A percentile compares a stretch with the other conserved stretches of the same genome.
Evolutionary conservation across 2,797 vertebrate species (phyloP).

Genomic region (Phalloptychus januarius): DNA sequence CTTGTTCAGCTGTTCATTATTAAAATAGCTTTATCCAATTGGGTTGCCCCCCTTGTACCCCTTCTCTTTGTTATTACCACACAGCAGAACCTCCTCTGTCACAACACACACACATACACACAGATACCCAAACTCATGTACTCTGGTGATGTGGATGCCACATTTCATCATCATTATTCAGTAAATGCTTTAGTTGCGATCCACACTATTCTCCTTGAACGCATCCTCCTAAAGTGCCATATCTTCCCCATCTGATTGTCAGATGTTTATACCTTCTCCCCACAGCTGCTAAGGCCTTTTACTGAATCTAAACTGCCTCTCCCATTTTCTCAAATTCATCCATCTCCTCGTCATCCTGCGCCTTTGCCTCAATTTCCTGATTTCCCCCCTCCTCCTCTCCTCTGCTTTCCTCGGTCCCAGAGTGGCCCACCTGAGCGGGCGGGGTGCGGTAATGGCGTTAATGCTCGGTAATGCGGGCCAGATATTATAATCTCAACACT

Average conservation of each 20-base stretch:
- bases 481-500: constrained; percentile 89
- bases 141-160: constrained; percentile 52
- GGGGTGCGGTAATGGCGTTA: constrained; percentile 80
- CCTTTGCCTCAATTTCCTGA: constrained; percentile 17
- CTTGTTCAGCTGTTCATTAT: constrained; percentile 82
- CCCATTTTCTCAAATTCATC: constrained; percentile 74
- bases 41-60: constrained; percentile 64
- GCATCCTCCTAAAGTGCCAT: constrained; percentile 67
- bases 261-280: constrained; percentile 53
- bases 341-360: constrained; percentile 46
- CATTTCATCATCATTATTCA: constrained; percentile 72
- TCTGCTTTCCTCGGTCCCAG: constrained; percentile 66
- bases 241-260: constrained; percentile 54
- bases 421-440: constrained; percentile 79
- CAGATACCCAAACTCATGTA: constrained; percentile 29
- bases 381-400: constrained; percentile 67
- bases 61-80: constrained; percentile 67
- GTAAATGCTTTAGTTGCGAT: constrained; percentile 55
- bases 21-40: constrained; percentile 78
- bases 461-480: constrained; percentile 85
- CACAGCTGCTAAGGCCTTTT: constrained; percentile 41
- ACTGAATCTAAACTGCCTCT: constrained; percentile 61
- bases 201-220: constrained; percentile 55
- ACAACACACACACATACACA: constrained; percentile 24
- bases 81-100: constrained; percentile 48